These are phyloP conservation scores for Notarius lentiginosus DNA, from an alignment of 2,113 vertebrate species.

Conservation along the genomic window DNA sequence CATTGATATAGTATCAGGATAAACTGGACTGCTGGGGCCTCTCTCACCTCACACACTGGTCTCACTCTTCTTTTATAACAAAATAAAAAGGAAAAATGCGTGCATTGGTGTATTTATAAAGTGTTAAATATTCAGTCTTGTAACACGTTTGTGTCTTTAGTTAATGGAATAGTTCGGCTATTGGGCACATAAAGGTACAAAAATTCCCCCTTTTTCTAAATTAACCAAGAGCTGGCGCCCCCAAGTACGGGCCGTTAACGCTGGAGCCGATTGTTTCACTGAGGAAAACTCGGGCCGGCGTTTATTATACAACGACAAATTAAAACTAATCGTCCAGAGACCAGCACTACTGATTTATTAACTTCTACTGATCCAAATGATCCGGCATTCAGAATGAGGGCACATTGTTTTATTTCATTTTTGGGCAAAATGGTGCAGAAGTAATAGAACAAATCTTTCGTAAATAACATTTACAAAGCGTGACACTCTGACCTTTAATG, in stretches of 20 bases:
- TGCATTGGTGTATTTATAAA: background rate
- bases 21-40: background rate
- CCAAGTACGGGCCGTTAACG: too few species aligned
- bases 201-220: background rate
- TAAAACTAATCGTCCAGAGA: background rate
- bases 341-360: too few species aligned
- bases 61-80: constrained; percentile 33
- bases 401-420: background rate
- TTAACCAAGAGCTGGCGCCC: background rate
- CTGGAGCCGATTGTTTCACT: too few species aligned
- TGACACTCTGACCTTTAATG: constrained; percentile 35
- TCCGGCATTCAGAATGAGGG: background rate
- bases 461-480: constrained; percentile 32
- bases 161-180: background rate
- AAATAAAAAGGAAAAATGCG: constrained; percentile 42
- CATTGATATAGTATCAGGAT: background rate
- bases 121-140: background rate
- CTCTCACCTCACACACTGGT: background rate
- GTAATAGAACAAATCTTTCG: background rate
- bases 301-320: background rate
- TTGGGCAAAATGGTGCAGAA: background rate
- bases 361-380: background rate
- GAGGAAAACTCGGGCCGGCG: background rate
- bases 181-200: background rate
- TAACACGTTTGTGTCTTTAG: background rate